Evolutionary conservation across 2,113 vertebrate genomes (phyloP), one percentile per base, ranked within the genome.

Genomic region (Dasyprocta punctata): DNA sequence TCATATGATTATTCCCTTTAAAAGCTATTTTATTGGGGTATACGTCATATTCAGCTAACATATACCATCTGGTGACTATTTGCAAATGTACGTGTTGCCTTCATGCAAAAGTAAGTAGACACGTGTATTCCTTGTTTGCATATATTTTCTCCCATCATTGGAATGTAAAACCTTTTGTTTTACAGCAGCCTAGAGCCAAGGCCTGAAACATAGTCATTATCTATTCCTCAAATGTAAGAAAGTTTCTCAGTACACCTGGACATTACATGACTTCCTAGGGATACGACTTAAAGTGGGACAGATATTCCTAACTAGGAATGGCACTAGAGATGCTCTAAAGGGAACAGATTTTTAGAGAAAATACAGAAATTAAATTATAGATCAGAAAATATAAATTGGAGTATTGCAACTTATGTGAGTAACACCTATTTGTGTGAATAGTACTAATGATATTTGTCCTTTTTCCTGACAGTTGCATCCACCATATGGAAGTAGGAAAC

Each of bases 121-220:
- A 19, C 11, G 22, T 38, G 10, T 0, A 38, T 28, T 24, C 24
- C 5, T 41, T 8, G 28, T 28, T 22, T 58, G 19, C 80, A 26
- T 38, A 26, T 56, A 63, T n/a, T 52, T 73, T 28, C 52, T 9
- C 44, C n/a, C 30, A 65, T 77, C 14, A 41, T 8, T 44, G n/a
- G 73, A 44, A 3, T n/a, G 8, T 61, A 28, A 49, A 33, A 33
- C 30, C 1, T 16, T 16, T 54, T 52, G 36, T 22, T 41, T 56
- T 17, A 75, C 22, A 65, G n/a, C 28, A 24, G 10, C 24, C 7
- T 61, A 56, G 26, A 44, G 30, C 14, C 1, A 30, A 26, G 28
- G 0, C 22, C 17, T 26, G 16, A 22, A 49, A 38, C 5, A 13
- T 9, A 24, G 2, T 65, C 30, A 20, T 7, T 11, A 9, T 12